Evolutionary conservation across 2,888 invertebrate species (phyloP), one percentile per base, ranked within the genome.

Genomic region (Eupeodes luniger): DNA sequence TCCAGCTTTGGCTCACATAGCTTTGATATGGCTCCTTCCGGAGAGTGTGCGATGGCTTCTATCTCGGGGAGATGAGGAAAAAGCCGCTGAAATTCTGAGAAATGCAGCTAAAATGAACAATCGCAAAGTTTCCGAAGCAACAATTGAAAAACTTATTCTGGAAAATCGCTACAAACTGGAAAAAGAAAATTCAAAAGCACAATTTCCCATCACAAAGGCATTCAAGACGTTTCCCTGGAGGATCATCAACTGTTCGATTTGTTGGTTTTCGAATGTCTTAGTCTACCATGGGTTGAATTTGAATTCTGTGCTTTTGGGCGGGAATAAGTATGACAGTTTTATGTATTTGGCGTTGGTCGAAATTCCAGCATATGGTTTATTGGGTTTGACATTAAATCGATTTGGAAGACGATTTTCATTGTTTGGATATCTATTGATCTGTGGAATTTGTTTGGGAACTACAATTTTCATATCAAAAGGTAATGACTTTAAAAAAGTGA

Each of bases 21-120:
- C 95, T 4, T 96, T 96, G 92, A 94, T 95, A 90, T 95, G 96
- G 94, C 91, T 96, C 40, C 91, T 96, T 62, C 96, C 96, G 36
- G 96, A 97, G 94, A 96, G 96, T 90, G 94, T 96, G 74, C 95
- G 97, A 90, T 97, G 97, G 97, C 94, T 97, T 74, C 93, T 96
- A 69, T 95, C 95, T 34, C 95, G 95, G 87, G 95, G 95, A 0
- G 93, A 94, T 59, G 93, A 94, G 10, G 92, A 94, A 0, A 94
- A 95, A 76, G 96, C 96, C 0, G 94, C 95, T 55, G 91, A 92
- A 0, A 94, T 96, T 14, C 92, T 96, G 11, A 93, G 94, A 44
- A 95, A 94, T 91, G 95, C 96, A 11, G 96, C 96, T 0, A 93
- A 94, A 67, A 94, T 95, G 89, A 96, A 96, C 83, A 90, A 89